These are phyloP conservation scores for Albula glossodonta DNA, from an alignment of 2,113 vertebrate species.

Conservation along the genomic window DNA sequence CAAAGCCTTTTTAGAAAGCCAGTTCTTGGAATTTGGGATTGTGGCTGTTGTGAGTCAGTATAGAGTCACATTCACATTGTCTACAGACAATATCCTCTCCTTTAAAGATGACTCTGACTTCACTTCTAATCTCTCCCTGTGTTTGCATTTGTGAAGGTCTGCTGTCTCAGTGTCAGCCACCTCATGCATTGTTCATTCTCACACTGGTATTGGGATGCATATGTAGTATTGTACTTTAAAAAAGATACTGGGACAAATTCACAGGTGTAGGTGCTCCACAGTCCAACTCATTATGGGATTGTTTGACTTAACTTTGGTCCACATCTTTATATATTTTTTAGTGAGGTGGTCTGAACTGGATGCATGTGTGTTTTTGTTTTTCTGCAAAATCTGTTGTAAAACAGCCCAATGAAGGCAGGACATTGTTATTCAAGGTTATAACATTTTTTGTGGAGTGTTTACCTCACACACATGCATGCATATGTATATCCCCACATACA, in stretches of 20 bases:
- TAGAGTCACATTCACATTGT: not conserved
- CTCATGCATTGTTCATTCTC: not conserved
- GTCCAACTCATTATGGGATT: not conserved
- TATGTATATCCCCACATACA: not conserved
- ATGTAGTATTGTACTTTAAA: too few species aligned
- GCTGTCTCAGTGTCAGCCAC: not conserved
- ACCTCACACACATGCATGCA: conserved; percentile 6
- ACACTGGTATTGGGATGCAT: not conserved
- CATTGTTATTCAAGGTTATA: not conserved
- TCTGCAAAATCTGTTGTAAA: not conserved
- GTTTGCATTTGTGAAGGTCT: not conserved
- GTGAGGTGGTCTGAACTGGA: not conserved
- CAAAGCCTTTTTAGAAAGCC: not conserved
- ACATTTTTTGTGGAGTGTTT: not conserved
- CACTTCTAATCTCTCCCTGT: not conserved
- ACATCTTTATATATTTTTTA: not conserved
- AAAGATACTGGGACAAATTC: not conserved
- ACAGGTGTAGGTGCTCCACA: too few species aligned
- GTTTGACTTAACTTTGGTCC: not conserved
- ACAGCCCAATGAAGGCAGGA: not conserved
- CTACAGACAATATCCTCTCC: not conserved
- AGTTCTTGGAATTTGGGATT: not conserved
- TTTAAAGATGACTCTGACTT: not conserved
- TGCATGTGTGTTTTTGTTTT: too few species aligned
- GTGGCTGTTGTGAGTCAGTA: not conserved